Percentiles rank a stretch among this genome's conserved stretches.
Evolutionary conservation across 2,888 invertebrate genomes (phyloP).

Genomic region (Nemoura dubitans): DNA sequence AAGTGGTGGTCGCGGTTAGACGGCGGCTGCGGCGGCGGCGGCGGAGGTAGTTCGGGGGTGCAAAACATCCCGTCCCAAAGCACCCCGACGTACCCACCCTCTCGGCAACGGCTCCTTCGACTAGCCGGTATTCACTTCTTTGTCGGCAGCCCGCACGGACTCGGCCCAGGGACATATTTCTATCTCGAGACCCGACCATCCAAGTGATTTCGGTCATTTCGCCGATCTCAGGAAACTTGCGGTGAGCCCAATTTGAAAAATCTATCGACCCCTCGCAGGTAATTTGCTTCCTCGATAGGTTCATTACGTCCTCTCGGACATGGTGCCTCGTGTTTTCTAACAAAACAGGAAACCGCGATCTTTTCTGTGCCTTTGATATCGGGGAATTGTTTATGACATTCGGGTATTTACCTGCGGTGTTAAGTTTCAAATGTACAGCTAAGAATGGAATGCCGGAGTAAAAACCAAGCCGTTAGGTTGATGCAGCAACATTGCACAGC

Average conservation of each 20-base stretch:
- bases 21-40: neutral
- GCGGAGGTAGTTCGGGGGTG: neutral
- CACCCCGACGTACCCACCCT: neutral
- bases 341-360: neutral
- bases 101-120: neutral
- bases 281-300: neutral
- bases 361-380: neutral
- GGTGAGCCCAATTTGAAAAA: conserved; percentile 7
- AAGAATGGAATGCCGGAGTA: too few species aligned
- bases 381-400: neutral
- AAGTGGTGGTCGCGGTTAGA: neutral
- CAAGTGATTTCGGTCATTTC: neutral
- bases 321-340: neutral
- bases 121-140: neutral
- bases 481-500: too few species aligned
- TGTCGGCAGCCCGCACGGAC: neutral
- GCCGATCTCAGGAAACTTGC: conserved; percentile 4
- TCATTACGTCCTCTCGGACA: neutral
- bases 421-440: neutral
- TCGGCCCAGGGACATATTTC: neutral
- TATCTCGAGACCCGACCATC: neutral
- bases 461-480: too few species aligned
- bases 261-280: neutral
- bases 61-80: neutral
- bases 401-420: neutral